phyloP scores from a whole-genome alignment of 2,797 vertebrate genomes.

The Sphenopsis melanotis region DNA sequence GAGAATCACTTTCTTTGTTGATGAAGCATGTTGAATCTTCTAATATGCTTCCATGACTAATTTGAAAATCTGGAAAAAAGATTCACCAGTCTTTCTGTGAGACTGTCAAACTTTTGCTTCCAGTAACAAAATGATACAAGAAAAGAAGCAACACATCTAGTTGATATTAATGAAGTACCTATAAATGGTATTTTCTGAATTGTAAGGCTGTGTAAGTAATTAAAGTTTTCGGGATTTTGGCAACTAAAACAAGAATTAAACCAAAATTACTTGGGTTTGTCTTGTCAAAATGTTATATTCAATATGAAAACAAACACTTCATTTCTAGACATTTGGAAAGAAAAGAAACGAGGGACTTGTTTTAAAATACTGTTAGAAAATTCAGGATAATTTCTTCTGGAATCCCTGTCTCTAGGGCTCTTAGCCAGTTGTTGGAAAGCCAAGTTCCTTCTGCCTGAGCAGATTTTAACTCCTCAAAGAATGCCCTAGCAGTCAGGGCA shows the following conservation, averaged over 20 bases:
- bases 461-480: neutral
- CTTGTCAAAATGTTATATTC: neutral
- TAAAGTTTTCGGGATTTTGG: neutral
- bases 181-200: neutral
- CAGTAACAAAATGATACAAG: neutral
- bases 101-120: neutral
- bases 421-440: neutral
- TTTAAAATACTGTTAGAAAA: neutral
- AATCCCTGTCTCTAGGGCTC: neutral
- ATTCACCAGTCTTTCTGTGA: neutral
- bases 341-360: neutral
- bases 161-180: neutral
- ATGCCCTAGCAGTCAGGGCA: neutral
- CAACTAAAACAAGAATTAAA: neutral
- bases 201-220: neutral
- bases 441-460: neutral
- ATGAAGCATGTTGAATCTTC: neutral
- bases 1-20: neutral
- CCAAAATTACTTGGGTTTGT: neutral
- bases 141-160: neutral
- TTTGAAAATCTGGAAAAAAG: neutral
- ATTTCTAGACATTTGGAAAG: neutral
- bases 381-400: neutral
- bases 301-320: neutral
- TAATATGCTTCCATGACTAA: neutral